Base-by-base conservation (phyloP, 2,797 vertebrate species). In the Parauchenoglanis punctatus region DNA sequence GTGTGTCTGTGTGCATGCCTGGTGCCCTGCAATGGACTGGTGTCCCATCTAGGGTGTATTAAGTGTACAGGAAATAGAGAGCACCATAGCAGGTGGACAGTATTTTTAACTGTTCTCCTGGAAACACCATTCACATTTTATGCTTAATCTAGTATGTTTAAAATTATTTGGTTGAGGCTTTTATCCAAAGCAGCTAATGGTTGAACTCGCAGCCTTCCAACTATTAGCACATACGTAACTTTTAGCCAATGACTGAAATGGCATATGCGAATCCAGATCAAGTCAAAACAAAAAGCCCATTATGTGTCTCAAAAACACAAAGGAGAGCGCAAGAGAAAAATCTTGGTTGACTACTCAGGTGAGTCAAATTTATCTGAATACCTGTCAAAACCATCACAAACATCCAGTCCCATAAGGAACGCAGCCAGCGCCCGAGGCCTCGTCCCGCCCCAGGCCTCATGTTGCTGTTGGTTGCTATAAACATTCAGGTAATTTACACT, bases 401-500 rank as follows among this genome's bases (percentile, higher is more conserved):
- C 80, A 93, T 90, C 90, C 91, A 90, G 91, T 91, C 90, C 92
- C 87, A 90, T 87, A 89, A 93, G 94, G 91, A 93, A 85, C 83
- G 63, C 90, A 91, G 93, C 91, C 89, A 84, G 90, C 80, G 87
- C 92, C 92, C 93, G 46, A 40, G 75, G 84, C 75, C 18, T 78
- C 28, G n/a, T 46, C 87, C 90, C 91, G 86, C 92, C 87, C 93
- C 92, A 90, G 93, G 93, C 94, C 83, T 87, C 90, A 94, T 99
- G 97, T 99, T 99, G 97, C 95, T 92, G 89, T 94, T 93, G 89
- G 98, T 99, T 99, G 98, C 98, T 99, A 99, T 97, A 98, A 99
- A 99, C 98, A 99, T 87, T 35, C 91, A 82, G 94, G 88, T 83
- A 40, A 96, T 97, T 97, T 97, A 95, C 97, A 97, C 96, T 90